Percentiles rank a stretch among this genome's conserved stretches.
These are phyloP conservation scores for Diorhabda elongata DNA, from an alignment of 1,140 invertebrate genomes.

Conservation along the genomic window DNA sequence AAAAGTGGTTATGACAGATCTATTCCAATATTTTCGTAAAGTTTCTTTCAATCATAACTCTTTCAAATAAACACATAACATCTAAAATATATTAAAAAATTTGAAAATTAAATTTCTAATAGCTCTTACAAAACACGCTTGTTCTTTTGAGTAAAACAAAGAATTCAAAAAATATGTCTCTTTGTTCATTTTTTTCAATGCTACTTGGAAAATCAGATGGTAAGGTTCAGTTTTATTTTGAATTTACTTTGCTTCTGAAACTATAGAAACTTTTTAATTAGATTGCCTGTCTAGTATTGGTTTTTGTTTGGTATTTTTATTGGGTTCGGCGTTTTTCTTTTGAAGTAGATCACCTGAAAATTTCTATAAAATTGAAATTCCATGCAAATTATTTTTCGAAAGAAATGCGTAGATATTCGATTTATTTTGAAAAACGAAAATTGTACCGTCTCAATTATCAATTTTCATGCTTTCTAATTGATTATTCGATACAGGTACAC, in stretches of 20 bases:
- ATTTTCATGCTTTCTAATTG: no score
- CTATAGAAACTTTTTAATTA: slow-evolving; percentile 35
- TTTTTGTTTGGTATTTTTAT: slow-evolving; percentile 31
- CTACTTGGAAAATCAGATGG: slow-evolving; percentile 47
- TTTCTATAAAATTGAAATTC: slow-evolving; percentile 1
- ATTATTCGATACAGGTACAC: no score
- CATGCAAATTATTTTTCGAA: slow-evolving; percentile 15
- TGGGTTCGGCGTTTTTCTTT: slow-evolving; percentile 1
- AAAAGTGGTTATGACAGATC: no score
- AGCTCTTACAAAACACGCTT: slow-evolving; percentile 31
- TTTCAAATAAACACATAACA: no score
- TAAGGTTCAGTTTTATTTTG: slow-evolving; percentile 46
- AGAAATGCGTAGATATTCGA: not conserved
- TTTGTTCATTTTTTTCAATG: slow-evolving; percentile 43
- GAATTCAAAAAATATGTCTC: slow-evolving; percentile 31
- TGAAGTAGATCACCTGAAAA: not conserved
- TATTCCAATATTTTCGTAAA: no score
- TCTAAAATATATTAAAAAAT: no score
- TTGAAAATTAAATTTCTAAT: not conserved
- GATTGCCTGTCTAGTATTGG: slow-evolving; percentile 41
- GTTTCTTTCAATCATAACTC: no score
- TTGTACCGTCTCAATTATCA: no score
- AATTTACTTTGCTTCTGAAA: slow-evolving; percentile 36
- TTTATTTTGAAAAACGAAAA: not conserved
- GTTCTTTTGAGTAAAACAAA: slow-evolving; percentile 26